Conservation (phyloP, 2,797 vertebrate genomes). For the Limnodromus scolopaceus region DNA sequence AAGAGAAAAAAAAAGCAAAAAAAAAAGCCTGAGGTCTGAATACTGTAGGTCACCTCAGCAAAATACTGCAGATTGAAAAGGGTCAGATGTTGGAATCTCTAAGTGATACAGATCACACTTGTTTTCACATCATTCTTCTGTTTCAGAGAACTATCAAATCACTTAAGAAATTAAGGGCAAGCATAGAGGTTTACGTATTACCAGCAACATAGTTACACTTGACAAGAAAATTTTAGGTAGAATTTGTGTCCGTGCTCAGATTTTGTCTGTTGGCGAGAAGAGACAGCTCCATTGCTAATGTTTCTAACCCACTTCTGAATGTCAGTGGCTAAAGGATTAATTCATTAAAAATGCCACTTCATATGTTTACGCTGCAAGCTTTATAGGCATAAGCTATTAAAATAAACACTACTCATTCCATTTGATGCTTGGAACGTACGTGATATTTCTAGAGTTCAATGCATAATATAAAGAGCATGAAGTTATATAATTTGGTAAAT, state of each 20-base stretch:
- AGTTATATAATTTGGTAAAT: not conserved
- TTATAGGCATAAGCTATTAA: not conserved
- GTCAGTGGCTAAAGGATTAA: not conserved
- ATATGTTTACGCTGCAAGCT: not conserved
- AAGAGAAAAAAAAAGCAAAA: not conserved
- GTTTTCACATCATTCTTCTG: not conserved
- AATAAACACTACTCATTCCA: not conserved
- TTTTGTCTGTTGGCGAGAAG: not conserved
- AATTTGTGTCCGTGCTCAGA: not conserved
- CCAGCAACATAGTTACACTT: not conserved
- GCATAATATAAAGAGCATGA: not conserved
- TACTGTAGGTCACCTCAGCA: not conserved
- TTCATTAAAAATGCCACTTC: not conserved
- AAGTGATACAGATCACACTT: not conserved
- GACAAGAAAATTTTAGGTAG: not conserved
- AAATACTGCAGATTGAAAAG: not conserved
- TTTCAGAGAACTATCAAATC: not conserved
- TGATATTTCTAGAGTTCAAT: not conserved
- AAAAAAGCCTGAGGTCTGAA: not conserved
- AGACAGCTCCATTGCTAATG: not conserved
- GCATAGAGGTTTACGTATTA: not conserved
- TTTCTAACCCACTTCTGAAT: not conserved
- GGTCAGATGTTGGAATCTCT: not conserved
- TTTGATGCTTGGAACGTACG: not conserved
- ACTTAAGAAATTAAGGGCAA: not conserved